Conservation (phyloP, 2,888 invertebrate species). For the Boloria euphrosyne region DNA sequence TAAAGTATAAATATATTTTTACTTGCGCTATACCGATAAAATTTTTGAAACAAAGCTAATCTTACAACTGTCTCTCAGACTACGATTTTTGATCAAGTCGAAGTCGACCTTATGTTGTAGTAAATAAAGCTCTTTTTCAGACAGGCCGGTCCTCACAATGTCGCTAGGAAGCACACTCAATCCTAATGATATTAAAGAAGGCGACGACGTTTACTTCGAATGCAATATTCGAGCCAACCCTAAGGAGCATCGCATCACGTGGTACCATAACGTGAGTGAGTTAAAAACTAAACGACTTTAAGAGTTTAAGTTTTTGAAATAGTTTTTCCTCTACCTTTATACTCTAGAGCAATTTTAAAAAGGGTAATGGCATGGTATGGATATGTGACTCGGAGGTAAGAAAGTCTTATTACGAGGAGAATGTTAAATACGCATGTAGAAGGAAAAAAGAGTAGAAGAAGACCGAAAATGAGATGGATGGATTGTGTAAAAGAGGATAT, state of each 20-base stretch:
- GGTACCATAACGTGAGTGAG: slow-evolving; percentile 94
- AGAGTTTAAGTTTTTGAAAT: too few relatives aligned
- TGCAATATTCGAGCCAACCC: slow-evolving; percentile 93
- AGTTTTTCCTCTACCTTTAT: too few relatives aligned
- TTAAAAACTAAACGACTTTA: slow-evolving; percentile 28
- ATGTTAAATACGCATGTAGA: too few relatives aligned
- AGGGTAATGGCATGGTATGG: too few relatives aligned
- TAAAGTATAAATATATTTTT: not conserved
- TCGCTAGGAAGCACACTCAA: slow-evolving; percentile 92
- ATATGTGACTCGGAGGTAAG: too few relatives aligned
- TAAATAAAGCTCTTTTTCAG: slow-evolving; percentile 48
- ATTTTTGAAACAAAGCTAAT: not conserved
- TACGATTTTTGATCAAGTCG: not conserved
- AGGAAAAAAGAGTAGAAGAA: too few relatives aligned
- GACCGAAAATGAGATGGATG: too few relatives aligned
- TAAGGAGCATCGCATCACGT: slow-evolving; percentile 90
- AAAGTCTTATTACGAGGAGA: too few relatives aligned
- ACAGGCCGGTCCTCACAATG: slow-evolving; percentile 77
- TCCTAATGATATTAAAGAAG: slow-evolving; percentile 94
- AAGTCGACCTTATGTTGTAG: slow-evolving; percentile 1
- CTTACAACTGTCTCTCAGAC: not conserved
- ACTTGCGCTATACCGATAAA: not conserved
- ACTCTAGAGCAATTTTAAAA: too few relatives aligned
- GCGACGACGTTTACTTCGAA: slow-evolving; percentile 95
- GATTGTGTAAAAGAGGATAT: too few relatives aligned